A percentile compares a stretch with the other conserved stretches of the same genome.
phyloP scores from a whole-genome alignment of 2,888 invertebrate species.

The Zygaena filipendulae region DNA sequence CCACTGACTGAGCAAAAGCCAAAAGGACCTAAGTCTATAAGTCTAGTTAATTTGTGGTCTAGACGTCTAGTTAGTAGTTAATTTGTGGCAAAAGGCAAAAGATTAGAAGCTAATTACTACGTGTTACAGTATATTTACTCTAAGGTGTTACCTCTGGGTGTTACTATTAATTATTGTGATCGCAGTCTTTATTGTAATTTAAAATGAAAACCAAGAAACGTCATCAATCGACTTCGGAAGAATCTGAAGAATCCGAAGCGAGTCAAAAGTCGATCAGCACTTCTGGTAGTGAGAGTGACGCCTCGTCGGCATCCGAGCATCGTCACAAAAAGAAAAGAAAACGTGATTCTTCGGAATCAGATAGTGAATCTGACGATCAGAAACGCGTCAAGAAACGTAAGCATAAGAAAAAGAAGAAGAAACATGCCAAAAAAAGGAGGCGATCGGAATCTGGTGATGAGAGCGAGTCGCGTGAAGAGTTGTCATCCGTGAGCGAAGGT shows the following conservation, averaged over 20 bases:
- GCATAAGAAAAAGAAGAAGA: slow-evolving; percentile 65
- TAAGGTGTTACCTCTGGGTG: too few relatives aligned
- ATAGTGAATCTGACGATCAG: slow-evolving; percentile 48
- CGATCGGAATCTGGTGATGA: slow-evolving; percentile 37
- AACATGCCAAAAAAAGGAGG: slow-evolving; percentile 54
- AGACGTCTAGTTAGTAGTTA: too few relatives aligned
- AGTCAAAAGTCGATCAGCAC: slow-evolving; percentile 47
- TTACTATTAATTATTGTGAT: too few relatives aligned
- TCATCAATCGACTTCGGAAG: slow-evolving; percentile 49
- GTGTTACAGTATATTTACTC: too few relatives aligned
- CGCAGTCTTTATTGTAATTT: too few relatives aligned
- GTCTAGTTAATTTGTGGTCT: too few relatives aligned
- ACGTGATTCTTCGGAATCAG: slow-evolving; percentile 49
- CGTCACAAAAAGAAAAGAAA: slow-evolving; percentile 58
- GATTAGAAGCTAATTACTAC: too few relatives aligned
- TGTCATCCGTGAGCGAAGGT: slow-evolving; percentile 45
- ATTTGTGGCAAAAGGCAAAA: too few relatives aligned
- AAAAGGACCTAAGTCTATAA: too few relatives aligned
- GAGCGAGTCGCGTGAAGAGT: slow-evolving; percentile 33
- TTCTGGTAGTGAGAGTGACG: slow-evolving; percentile 52
- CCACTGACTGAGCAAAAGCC: too few relatives aligned
- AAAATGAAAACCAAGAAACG: slow-evolving; percentile 56
- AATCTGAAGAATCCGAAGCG: slow-evolving; percentile 46
- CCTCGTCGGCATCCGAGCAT: slow-evolving; percentile 43
- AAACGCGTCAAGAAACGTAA: slow-evolving; percentile 55